Conservation (phyloP, 2,888 invertebrate genomes). For the Synanthedon andrenaeformis region DNA sequence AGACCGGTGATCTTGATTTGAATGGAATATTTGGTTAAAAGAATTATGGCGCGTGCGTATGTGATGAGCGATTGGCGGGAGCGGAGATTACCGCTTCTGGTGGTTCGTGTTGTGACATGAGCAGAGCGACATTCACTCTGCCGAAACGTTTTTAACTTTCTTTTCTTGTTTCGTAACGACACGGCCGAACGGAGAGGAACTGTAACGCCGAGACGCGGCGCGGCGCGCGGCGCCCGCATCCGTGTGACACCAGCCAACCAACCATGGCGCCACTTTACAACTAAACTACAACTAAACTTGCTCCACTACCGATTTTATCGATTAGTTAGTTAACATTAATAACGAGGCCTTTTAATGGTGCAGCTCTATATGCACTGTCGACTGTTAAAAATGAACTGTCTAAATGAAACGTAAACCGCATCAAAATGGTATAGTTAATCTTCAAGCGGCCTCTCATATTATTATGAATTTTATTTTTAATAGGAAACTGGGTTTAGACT, state of each 20-base stretch:
- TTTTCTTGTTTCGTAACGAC: slow-evolving; percentile 61
- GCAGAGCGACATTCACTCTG: slow-evolving; percentile 39
- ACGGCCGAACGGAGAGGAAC: slow-evolving; percentile 45
- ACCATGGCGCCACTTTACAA: slow-evolving; percentile 30
- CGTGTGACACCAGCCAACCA: slow-evolving; percentile 9
- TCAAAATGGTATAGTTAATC: too few species aligned
- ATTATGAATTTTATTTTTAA: too few species aligned
- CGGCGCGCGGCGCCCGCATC: slow-evolving; percentile 17
- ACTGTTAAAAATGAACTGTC: neutral
- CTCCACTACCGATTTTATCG: slow-evolving; percentile 16
- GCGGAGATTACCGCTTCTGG: neutral
- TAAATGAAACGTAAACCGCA: too few species aligned
- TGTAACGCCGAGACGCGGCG: slow-evolving; percentile 24
- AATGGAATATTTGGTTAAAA: slow-evolving; percentile 2
- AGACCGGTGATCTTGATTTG: slow-evolving; percentile 20
- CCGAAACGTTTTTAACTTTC: slow-evolving; percentile 50
- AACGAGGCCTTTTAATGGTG: slow-evolving; percentile 6
- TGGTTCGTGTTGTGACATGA: slow-evolving; percentile 24
- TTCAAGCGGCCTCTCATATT: too few species aligned
- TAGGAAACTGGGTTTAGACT: too few species aligned
- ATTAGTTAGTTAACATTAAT: slow-evolving; percentile 14
- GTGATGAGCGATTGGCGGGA: slow-evolving; percentile 8
- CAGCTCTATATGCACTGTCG: neutral
- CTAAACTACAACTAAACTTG: slow-evolving; percentile 14
- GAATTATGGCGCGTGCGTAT: slow-evolving; percentile 14